Conservation (phyloP, 1,140 invertebrate genomes). For the Epicauta chinensis region DNA sequence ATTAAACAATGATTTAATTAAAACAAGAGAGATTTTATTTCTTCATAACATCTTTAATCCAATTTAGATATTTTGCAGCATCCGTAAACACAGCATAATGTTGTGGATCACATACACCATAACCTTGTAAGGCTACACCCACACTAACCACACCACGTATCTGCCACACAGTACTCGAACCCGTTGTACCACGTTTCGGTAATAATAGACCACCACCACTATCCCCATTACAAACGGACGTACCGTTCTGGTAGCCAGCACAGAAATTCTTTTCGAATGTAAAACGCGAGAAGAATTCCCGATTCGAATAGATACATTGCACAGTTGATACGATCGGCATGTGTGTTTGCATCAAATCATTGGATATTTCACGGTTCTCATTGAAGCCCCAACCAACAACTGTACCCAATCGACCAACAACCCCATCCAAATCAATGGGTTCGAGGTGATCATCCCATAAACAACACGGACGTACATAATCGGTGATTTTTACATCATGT, state of each 20-base stretch:
- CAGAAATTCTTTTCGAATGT: conserved; percentile 56
- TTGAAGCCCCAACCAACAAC: conserved; percentile 60
- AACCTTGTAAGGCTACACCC: conserved; percentile 42
- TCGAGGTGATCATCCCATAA: conserved; percentile 49
- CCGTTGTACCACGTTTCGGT: conserved; percentile 39
- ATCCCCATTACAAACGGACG: conserved; percentile 53
- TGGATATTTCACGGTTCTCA: conserved; percentile 46
- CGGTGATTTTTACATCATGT: conserved; percentile 44
- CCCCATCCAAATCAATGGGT: conserved; percentile 43
- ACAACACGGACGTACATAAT: conserved; percentile 53
- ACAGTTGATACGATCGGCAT: conserved; percentile 37
- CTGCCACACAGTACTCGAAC: conserved; percentile 44
- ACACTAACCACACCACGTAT: conserved; percentile 51
- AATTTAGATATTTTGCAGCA: conserved; percentile 40
- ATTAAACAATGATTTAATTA: conserved; percentile 44
- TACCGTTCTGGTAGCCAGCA: conserved; percentile 48
- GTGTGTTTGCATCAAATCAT: conserved; percentile 42
- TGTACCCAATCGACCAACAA: conserved; percentile 46
- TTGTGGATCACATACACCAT: conserved; percentile 44
- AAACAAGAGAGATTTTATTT: too few species aligned
- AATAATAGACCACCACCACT: conserved; percentile 53
- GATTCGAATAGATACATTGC: conserved; percentile 38
- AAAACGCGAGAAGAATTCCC: conserved; percentile 45
- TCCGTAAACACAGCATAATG: conserved; percentile 52
- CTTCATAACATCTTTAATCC: conserved; percentile 10